Evolutionary conservation across 2,888 invertebrate genomes (phyloP).

Genomic region (Rhagium mordax): DNA sequence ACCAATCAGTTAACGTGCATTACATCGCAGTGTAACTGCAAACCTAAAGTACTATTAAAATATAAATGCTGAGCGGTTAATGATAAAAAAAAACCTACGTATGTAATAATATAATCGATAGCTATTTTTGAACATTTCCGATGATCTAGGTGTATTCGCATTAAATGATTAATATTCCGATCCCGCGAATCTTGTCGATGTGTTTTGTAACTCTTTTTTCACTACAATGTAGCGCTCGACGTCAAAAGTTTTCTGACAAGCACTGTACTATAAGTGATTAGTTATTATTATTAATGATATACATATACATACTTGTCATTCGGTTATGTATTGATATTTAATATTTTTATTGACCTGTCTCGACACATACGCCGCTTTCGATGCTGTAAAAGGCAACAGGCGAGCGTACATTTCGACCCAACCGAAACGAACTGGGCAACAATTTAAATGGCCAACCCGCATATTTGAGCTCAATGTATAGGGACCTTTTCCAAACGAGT

Average conservation of each 20-base stretch:
- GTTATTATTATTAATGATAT: constrained; percentile 48
- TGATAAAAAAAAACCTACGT: no score
- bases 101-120: constrained; percentile 15
- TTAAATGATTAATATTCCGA: constrained; percentile 11
- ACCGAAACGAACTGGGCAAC: background rate
- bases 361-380: background rate
- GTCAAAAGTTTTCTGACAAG: constrained; percentile 19
- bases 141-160: constrained; percentile 7
- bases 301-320: constrained; percentile 34
- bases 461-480: background rate
- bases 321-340: constrained; percentile 15
- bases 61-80: no score
- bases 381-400: background rate
- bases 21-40: no score
- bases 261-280: constrained; percentile 32
- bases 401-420: background rate
- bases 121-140: background rate
- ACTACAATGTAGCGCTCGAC: background rate
- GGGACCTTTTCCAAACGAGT: no score
- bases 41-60: no score
- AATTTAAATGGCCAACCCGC: background rate
- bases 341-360: background rate
- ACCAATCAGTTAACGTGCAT: no score
- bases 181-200: background rate
- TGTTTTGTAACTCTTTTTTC: constrained; percentile 6